phyloP scores from a whole-genome alignment of 2,797 vertebrate species.

The Selene dorsalis region DNA sequence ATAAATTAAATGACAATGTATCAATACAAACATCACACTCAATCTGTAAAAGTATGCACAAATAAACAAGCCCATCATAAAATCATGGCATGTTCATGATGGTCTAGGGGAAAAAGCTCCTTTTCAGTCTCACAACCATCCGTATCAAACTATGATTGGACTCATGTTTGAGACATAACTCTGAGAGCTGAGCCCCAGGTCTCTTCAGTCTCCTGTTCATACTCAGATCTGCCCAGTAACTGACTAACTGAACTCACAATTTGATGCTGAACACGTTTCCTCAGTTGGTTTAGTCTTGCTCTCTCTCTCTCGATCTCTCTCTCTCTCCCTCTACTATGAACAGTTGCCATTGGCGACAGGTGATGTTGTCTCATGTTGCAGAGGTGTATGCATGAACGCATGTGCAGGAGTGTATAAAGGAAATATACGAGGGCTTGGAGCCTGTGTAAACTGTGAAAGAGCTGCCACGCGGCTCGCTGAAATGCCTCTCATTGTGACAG shows the following conservation, averaged over 20 bases:
- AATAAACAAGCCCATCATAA: too few relatives aligned
- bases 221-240: conserved; percentile 31
- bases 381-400: conserved; percentile 36
- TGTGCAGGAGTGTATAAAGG: conserved; percentile 46
- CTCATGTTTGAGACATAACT: not conserved
- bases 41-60: too few relatives aligned
- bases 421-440: conserved; percentile 55
- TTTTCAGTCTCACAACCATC: too few relatives aligned
- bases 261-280: conserved; percentile 50
- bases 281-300: conserved; percentile 36
- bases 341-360: conserved; percentile 78
- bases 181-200: not conserved
- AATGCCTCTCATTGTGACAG: conserved; percentile 77
- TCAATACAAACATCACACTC: too few relatives aligned
- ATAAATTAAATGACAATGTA: too few relatives aligned
- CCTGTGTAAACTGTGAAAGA: conserved; percentile 76
- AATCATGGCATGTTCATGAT: too few relatives aligned
- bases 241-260: conserved; percentile 40
- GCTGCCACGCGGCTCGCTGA: conserved; percentile 54
- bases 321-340: conserved; percentile 55
- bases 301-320: conserved; percentile 51
- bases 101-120: too few relatives aligned
- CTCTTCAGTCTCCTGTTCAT: not conserved
- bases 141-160: not conserved
- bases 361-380: conserved; percentile 50